Conservation (phyloP, 2,888 invertebrate genomes). For the Calliopum simillimum region DNA sequence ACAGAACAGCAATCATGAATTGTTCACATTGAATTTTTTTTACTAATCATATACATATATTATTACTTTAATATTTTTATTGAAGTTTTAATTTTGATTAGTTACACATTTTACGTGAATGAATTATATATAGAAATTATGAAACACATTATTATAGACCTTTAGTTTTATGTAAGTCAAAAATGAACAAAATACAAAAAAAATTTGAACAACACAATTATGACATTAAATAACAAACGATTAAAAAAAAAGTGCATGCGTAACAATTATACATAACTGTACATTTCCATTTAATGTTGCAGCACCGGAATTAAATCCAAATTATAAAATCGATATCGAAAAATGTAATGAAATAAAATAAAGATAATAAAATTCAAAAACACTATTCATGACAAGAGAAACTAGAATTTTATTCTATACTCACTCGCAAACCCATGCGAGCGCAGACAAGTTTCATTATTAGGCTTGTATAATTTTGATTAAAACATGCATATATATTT, state of each 20-base stretch:
- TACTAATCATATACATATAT: neutral
- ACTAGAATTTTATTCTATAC: neutral
- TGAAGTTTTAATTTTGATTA: constrained; percentile 13
- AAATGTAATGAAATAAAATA: constrained; percentile 36
- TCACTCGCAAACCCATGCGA: no score
- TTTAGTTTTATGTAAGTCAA: constrained; percentile 20
- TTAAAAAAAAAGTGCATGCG: neutral
- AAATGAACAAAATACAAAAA: constrained; percentile 10
- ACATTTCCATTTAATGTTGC: no score
- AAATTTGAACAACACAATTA: neutral
- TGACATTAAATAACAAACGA: constrained; percentile 4
- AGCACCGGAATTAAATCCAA: no score
- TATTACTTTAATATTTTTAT: constrained; percentile 10
- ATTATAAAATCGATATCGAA: constrained; percentile 2
- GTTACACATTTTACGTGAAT: neutral
- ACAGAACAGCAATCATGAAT: neutral
- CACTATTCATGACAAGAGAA: neutral
- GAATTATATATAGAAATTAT: constrained; percentile 14
- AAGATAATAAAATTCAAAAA: constrained; percentile 2
- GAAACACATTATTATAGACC: neutral
- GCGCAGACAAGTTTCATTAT: neutral
- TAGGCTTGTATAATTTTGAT: neutral
- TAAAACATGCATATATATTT: neutral
- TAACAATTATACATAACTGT: neutral
- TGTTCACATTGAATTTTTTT: constrained; percentile 11